A percentile compares a stretch with the other conserved stretches of the same genome.
Evolutionary conservation across 2,113 vertebrate species (phyloP).

Genomic region (Phocoena phocoena): DNA sequence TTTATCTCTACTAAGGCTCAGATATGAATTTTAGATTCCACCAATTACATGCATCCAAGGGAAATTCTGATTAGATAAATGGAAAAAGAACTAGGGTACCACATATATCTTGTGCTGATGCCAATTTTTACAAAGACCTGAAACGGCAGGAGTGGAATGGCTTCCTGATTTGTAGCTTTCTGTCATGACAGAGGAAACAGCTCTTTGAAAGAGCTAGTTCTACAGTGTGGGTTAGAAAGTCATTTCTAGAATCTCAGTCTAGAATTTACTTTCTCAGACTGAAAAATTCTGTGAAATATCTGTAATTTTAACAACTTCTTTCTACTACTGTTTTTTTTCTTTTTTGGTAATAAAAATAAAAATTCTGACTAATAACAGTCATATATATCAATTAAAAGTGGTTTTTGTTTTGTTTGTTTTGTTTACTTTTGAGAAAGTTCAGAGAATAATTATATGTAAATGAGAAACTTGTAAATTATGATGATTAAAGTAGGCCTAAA

Average conservation of each 20-base stretch:
- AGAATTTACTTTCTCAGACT: background rate
- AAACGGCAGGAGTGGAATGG: background rate
- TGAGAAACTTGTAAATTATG: background rate
- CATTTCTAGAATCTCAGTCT: background rate
- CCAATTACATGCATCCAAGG: background rate
- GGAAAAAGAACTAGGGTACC: background rate
- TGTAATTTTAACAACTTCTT: background rate
- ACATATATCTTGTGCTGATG: background rate
- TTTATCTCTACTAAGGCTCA: background rate
- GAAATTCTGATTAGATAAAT: background rate
- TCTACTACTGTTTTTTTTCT: background rate
- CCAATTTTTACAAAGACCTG: background rate
- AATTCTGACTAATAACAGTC: background rate
- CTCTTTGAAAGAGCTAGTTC: background rate
- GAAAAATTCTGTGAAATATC: background rate
- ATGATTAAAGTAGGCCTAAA: background rate
- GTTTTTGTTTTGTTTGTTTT: background rate
- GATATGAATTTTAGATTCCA: background rate
- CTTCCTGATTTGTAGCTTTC: background rate
- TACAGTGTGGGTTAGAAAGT: background rate
- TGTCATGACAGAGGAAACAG: background rate
- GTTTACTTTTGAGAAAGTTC: background rate
- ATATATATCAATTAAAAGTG: background rate
- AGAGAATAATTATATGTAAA: background rate
- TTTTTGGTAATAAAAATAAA: background rate